These are phyloP conservation scores for Henicopernis longicauda DNA, from an alignment of 2,113 vertebrate species.

Conservation along the genomic window DNA sequence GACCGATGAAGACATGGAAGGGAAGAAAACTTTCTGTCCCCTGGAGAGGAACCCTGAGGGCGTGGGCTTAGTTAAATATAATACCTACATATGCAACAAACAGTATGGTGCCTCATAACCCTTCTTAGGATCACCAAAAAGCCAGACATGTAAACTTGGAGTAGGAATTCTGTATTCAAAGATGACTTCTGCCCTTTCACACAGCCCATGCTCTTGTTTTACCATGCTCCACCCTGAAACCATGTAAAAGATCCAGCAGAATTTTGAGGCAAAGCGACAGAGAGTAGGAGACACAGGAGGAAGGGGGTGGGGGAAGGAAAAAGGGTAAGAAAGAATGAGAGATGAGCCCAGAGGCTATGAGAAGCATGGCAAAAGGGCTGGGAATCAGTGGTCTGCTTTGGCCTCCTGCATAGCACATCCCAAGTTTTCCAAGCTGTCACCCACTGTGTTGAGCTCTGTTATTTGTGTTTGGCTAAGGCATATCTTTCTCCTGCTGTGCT, in stretches of 20 bases:
- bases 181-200: background rate
- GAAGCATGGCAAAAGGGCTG: background rate
- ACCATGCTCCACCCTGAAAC: background rate
- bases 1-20: background rate
- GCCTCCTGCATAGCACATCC: background rate
- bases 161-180: background rate
- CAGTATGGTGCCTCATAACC: background rate
- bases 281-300: background rate
- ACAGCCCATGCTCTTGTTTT: background rate
- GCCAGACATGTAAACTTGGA: background rate
- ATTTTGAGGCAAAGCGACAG: background rate
- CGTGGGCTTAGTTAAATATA: background rate
- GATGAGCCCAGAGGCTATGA: background rate
- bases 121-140: background rate
- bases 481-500: constrained; percentile 16
- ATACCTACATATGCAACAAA: background rate
- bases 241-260: background rate
- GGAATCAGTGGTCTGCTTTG: background rate
- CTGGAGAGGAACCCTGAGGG: background rate
- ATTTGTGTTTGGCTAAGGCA: background rate
- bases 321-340: background rate
- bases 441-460: background rate
- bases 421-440: background rate
- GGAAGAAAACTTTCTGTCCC: background rate
- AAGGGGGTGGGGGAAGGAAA: background rate